These are phyloP conservation scores for Nyctibius bracteatus DNA, from an alignment of 2,113 vertebrate species.

Conservation along the genomic window DNA sequence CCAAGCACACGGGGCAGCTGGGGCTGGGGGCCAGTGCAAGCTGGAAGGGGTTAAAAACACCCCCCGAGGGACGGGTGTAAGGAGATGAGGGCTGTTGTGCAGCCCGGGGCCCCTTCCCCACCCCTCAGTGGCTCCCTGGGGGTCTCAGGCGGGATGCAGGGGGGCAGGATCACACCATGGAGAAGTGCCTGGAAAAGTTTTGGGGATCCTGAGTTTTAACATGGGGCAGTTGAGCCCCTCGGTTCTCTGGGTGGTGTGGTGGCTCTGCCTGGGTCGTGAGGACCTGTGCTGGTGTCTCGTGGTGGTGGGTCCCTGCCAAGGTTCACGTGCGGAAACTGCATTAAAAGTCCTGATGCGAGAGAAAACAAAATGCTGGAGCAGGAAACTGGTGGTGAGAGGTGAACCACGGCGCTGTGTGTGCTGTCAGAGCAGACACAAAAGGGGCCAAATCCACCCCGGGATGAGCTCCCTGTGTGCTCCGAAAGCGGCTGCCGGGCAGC, in stretches of 20 bases:
- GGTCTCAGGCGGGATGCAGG: neutral
- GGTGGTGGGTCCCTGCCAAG: rapidly evolving
- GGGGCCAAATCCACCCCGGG: neutral
- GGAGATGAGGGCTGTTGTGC: neutral
- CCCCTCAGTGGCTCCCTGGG: neutral
- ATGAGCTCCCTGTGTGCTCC: neutral
- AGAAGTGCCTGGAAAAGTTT: neutral
- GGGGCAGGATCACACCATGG: neutral
- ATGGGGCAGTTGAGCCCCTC: neutral
- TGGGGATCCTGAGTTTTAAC: neutral
- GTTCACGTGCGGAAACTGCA: rapidly evolving
- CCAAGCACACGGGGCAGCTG: neutral
- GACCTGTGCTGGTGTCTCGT: rapidly evolving
- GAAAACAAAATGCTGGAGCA: rapidly evolving
- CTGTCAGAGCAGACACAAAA: neutral
- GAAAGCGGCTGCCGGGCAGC: rapidly evolving
- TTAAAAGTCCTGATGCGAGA: neutral
- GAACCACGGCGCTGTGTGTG: rapidly evolving
- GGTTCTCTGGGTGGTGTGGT: rapidly evolving
- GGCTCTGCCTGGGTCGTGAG: rapidly evolving
- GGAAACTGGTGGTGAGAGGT: neutral
- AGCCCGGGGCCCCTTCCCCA: neutral
- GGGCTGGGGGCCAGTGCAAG: neutral
- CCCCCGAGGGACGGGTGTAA: rapidly evolving
- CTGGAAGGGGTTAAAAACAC: neutral